A percentile compares a stretch with the other conserved stretches of the same genome.
Conservation (phyloP, 2,888 invertebrate genomes). For the Pristionchus exspectatus region DNA sequence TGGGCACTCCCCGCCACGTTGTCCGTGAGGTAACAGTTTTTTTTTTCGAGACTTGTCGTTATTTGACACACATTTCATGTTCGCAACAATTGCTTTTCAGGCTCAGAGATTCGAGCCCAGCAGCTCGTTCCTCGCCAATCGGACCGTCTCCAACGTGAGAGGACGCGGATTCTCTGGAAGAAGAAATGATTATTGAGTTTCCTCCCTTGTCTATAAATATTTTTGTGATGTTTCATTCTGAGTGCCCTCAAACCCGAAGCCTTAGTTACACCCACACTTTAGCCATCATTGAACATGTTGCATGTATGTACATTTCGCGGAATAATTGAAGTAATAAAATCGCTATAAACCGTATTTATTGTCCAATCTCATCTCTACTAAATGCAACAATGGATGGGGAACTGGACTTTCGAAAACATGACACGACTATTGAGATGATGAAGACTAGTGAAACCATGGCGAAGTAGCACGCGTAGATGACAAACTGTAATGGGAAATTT, state of each 20-base stretch:
- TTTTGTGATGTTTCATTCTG: conserved; percentile 6
- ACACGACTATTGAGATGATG: conserved; percentile 38
- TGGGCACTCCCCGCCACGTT: background rate
- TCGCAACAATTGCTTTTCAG: background rate
- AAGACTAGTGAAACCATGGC: conserved; percentile 7
- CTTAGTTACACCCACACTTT: conserved; percentile 17
- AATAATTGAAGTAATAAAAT: background rate
- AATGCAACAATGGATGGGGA: background rate
- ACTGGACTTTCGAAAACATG: background rate
- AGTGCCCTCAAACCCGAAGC: conserved; percentile 28
- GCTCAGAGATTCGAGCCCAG: conserved; percentile 54
- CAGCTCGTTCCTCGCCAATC: conserved; percentile 47
- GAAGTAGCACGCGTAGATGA: conserved; percentile 51
- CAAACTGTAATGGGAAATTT: conserved; percentile 7
- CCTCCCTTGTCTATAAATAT: conserved; percentile 1
- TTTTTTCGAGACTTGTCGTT: background rate
- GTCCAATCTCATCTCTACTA: background rate
- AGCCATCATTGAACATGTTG: background rate
- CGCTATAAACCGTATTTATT: background rate
- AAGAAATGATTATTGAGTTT: background rate
- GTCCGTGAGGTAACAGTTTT: background rate
- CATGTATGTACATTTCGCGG: background rate
- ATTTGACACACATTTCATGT: background rate
- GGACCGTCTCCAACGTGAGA: conserved; percentile 39
- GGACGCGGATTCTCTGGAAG: conserved; percentile 52